Evolutionary conservation across 2,797 vertebrate species (phyloP).

Genomic region (Helarctos malayanus): DNA sequence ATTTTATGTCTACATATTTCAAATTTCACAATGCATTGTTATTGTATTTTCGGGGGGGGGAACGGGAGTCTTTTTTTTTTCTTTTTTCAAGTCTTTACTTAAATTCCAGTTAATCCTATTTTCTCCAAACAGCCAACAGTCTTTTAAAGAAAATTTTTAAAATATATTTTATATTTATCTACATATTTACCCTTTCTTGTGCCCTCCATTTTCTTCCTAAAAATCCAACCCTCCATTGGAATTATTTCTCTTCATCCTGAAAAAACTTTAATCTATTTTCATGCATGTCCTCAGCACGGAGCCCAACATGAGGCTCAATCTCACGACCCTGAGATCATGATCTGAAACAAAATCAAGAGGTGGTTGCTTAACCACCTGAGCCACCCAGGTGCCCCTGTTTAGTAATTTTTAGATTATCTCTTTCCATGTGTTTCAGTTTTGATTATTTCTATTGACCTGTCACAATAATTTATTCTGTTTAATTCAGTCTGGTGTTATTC

Average conservation of each 20-base stretch:
- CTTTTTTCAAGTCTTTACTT: not conserved
- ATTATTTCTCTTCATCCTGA: not conserved
- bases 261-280: not conserved
- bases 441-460: not conserved
- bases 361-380: not conserved
- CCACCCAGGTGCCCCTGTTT: not conserved
- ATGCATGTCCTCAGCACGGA: not conserved
- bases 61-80: not conserved
- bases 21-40: not conserved
- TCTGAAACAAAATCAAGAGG: not conserved
- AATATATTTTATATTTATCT: not conserved
- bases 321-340: not conserved
- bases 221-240: not conserved
- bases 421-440: not conserved
- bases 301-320: not conserved
- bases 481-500: not conserved
- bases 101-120: not conserved
- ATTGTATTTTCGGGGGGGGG: not conserved
- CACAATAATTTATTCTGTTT: not conserved
- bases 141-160: not conserved
- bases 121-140: not conserved
- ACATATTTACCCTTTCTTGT: not conserved
- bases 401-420: not conserved
- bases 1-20: not conserved
- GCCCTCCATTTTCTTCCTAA: not conserved